Percentiles rank a stretch among this genome's conserved stretches.
Evolutionary conservation across 1,140 invertebrate species (phyloP).

Genomic region (Conopomorpha cramerella): DNA sequence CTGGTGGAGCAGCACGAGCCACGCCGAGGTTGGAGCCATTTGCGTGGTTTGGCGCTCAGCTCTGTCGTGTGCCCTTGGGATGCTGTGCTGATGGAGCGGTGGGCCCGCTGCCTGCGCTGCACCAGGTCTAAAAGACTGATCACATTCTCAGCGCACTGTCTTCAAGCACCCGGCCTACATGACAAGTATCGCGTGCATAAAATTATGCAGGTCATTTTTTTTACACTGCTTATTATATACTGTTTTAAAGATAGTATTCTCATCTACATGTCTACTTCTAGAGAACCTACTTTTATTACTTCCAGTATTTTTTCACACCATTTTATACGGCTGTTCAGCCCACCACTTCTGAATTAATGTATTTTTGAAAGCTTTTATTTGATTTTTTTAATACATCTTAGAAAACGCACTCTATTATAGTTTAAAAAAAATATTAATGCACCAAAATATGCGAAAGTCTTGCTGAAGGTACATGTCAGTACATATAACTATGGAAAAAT

Average conservation of each 20-base stretch:
- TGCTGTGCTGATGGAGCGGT: conserved; percentile 27
- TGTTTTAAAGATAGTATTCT: too few species aligned
- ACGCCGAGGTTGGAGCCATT: conserved; percentile 19
- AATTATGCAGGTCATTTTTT: conserved; percentile 26
- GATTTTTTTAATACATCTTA: too few species aligned
- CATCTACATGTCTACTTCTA: too few species aligned
- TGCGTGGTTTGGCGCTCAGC: conserved; percentile 31
- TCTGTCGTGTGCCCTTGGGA: conserved; percentile 34
- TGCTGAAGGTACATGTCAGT: too few species aligned
- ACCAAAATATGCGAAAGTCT: too few species aligned
- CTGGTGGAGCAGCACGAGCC: conserved; percentile 32
- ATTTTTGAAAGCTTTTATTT: not conserved
- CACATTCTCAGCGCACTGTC: conserved; percentile 32
- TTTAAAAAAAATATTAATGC: too few species aligned
- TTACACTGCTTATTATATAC: not conserved
- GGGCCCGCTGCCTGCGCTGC: conserved; percentile 30
- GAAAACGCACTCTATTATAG: too few species aligned
- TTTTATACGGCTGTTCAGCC: too few species aligned
- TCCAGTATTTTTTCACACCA: too few species aligned
- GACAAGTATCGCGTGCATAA: conserved; percentile 38
- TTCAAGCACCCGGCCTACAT: conserved; percentile 32
- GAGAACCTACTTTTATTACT: too few species aligned
- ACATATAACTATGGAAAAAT: too few species aligned
- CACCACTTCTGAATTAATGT: conserved; percentile 1
- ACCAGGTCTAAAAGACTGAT: conserved; percentile 20